Conservation (phyloP, 2,113 vertebrate species). For the Pionites leucogaster region DNA sequence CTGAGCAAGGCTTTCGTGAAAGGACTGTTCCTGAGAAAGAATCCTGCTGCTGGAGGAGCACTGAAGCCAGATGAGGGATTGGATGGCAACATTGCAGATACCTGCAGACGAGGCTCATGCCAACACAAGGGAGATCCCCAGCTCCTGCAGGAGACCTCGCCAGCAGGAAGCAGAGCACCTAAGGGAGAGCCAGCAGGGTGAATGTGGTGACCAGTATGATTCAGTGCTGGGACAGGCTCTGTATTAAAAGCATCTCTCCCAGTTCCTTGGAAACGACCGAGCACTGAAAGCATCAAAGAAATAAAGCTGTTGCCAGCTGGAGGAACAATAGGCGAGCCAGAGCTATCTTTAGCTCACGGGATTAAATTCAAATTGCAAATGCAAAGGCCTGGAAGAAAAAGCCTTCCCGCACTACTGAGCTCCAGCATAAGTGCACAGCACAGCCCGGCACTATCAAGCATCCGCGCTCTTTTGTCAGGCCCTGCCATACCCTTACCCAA, state of each 20-base stretch:
- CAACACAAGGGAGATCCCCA: background rate
- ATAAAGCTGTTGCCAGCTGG: conserved; percentile 64
- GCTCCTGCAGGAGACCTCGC: background rate
- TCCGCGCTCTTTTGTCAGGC: background rate
- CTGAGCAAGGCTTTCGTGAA: background rate
- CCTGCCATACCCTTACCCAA: background rate
- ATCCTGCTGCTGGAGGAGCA: background rate
- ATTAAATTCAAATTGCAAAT: conserved; percentile 66
- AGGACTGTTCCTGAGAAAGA: background rate
- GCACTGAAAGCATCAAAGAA: conserved; percentile 44
- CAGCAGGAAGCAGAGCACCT: background rate
- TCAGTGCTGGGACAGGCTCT: background rate
- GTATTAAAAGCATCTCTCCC: background rate
- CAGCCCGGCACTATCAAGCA: fast-evolving
- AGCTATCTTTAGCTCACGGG: conserved; percentile 60
- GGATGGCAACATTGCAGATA: fast-evolving
- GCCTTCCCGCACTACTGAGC: background rate
- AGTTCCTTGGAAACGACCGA: conserved; percentile 16
- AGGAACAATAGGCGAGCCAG: conserved; percentile 51
- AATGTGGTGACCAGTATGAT: fast-evolving
- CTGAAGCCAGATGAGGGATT: background rate
- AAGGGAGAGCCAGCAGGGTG: background rate
- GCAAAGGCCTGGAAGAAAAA: conserved; percentile 50
- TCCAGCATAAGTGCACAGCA: background rate
- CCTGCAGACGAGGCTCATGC: fast-evolving